These are phyloP conservation scores for Fissipunctia ypsillon DNA, from an alignment of 2,888 invertebrate genomes.

Conservation along the genomic window DNA sequence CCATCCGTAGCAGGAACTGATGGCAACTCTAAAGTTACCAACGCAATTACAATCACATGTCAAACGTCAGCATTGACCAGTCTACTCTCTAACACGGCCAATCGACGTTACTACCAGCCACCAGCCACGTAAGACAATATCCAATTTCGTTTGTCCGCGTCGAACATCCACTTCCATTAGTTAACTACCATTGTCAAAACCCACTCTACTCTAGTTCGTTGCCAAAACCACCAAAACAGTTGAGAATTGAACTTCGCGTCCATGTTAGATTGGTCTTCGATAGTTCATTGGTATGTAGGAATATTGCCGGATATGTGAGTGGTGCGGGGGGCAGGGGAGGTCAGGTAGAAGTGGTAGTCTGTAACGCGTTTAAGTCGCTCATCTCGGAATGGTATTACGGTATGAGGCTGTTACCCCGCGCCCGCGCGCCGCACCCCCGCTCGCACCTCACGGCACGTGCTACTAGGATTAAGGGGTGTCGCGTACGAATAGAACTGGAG, in stretches of 20 bases:
- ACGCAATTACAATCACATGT: slow-evolving; percentile 63
- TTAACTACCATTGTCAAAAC: slow-evolving; percentile 89
- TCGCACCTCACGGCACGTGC: slow-evolving; percentile 79
- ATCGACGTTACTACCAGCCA: slow-evolving; percentile 71
- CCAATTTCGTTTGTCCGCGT: slow-evolving; percentile 79
- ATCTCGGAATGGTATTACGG: slow-evolving; percentile 90
- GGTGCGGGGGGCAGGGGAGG: slow-evolving; percentile 63
- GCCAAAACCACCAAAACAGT: slow-evolving; percentile 86
- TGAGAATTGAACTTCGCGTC: slow-evolving; percentile 82
- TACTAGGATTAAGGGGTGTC: slow-evolving; percentile 83
- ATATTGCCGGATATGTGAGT: slow-evolving; percentile 59
- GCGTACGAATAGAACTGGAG: slow-evolving; percentile 46
- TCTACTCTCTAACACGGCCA: slow-evolving; percentile 70
- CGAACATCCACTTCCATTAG: slow-evolving; percentile 84
- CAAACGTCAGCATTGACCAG: slow-evolving; percentile 69
- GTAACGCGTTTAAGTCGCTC: slow-evolving; percentile 89
- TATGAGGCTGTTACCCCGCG: slow-evolving; percentile 78
- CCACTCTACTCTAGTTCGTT: slow-evolving; percentile 83
- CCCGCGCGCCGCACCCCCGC: slow-evolving; percentile 71
- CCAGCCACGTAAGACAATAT: slow-evolving; percentile 78
- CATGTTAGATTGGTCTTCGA: slow-evolving; percentile 74
- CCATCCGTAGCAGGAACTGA: slow-evolving; percentile 2
- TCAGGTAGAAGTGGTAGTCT: slow-evolving; percentile 77
- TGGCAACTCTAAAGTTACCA: slow-evolving; percentile 55
- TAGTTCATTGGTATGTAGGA: slow-evolving; percentile 69